phyloP scores from a whole-genome alignment of 2,113 vertebrate species.

The Entosphenus tridentatus region DNA sequence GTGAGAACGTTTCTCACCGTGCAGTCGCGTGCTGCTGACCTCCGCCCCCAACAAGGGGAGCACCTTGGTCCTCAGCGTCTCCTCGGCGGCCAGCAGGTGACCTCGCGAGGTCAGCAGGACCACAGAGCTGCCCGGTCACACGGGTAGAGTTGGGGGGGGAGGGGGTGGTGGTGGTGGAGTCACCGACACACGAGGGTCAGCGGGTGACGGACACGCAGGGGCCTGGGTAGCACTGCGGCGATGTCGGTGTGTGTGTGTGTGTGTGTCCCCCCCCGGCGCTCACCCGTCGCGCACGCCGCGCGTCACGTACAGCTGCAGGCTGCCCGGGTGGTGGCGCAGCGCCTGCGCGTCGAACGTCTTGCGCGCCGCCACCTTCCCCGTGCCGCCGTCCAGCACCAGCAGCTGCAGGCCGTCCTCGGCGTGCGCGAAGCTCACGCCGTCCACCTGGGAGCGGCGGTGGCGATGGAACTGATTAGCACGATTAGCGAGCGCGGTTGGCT shows the following conservation, averaged over 20 bases:
- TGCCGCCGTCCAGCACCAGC: slow-evolving; percentile 41
- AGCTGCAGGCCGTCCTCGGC: slow-evolving; percentile 55
- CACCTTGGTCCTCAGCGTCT: too few relatives aligned
- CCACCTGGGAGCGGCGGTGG: slow-evolving; percentile 29
- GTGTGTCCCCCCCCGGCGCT: not conserved
- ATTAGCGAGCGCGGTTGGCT: not conserved
- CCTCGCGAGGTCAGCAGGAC: not conserved
- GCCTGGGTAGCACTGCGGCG: not conserved
- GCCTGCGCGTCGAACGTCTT: slow-evolving; percentile 38
- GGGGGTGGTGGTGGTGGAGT: not conserved
- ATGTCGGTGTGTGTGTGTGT: not conserved
- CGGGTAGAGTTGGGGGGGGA: too few relatives aligned
- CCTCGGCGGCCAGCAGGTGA: not conserved
- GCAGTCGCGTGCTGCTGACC: too few relatives aligned
- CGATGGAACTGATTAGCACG: not conserved
- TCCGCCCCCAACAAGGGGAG: too few relatives aligned
- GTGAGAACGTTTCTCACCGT: too few relatives aligned
- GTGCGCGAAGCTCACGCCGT: slow-evolving; percentile 36
- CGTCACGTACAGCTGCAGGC: slow-evolving; percentile 46
- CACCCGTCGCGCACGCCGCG: slow-evolving; percentile 49
- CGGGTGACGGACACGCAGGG: not conserved
- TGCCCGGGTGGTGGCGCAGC: slow-evolving; percentile 56
- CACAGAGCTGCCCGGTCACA: not conserved
- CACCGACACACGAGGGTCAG: not conserved
- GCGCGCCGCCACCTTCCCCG: slow-evolving; percentile 39